phyloP scores from a whole-genome alignment of 2,113 vertebrate species.

The Pungitius pungitius region DNA sequence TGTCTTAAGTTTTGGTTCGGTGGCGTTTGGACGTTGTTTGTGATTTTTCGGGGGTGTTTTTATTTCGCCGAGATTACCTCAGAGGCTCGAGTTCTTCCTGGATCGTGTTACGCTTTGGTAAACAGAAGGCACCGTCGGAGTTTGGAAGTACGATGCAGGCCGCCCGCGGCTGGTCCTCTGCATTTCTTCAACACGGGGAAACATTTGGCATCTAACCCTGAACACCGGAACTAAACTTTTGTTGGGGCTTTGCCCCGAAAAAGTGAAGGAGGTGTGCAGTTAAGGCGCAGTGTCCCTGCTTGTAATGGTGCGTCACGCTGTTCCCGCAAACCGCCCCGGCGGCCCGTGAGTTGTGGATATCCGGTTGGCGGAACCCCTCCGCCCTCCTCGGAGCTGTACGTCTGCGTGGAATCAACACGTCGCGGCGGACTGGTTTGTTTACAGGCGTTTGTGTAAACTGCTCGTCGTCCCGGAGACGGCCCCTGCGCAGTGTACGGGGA shows the following conservation, averaged over 20 bases:
- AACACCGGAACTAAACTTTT: slow-evolving; percentile 39
- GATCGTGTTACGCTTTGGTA: slow-evolving; percentile 20
- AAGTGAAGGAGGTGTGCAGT: background rate
- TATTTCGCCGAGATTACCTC: slow-evolving; percentile 25
- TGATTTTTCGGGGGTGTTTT: background rate
- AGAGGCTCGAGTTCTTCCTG: background rate
- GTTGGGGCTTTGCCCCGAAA: too few species aligned
- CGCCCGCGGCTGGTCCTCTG: slow-evolving; percentile 8
- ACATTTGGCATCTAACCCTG: slow-evolving; percentile 9
- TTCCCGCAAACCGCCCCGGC: background rate
- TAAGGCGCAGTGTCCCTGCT: background rate
- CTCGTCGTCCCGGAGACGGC: slow-evolving; percentile 10
- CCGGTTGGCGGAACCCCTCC: slow-evolving; percentile 29
- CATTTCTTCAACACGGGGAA: background rate
- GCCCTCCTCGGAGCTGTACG: slow-evolving; percentile 10
- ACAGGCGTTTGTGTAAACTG: slow-evolving; percentile 44
- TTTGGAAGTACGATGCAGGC: slow-evolving; percentile 30
- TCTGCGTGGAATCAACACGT: slow-evolving; percentile 32
- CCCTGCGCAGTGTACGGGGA: slow-evolving; percentile 16
- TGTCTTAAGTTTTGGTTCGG: slow-evolving; percentile 12
- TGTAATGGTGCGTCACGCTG: slow-evolving; percentile 5
- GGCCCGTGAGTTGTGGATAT: slow-evolving; percentile 29
- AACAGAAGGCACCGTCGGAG: slow-evolving; percentile 16
- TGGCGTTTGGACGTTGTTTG: slow-evolving; percentile 1
- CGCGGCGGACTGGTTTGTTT: slow-evolving; percentile 53